These are phyloP conservation scores for Panonychus citri DNA, from an alignment of 1,140 invertebrate species.

Conservation along the genomic window DNA sequence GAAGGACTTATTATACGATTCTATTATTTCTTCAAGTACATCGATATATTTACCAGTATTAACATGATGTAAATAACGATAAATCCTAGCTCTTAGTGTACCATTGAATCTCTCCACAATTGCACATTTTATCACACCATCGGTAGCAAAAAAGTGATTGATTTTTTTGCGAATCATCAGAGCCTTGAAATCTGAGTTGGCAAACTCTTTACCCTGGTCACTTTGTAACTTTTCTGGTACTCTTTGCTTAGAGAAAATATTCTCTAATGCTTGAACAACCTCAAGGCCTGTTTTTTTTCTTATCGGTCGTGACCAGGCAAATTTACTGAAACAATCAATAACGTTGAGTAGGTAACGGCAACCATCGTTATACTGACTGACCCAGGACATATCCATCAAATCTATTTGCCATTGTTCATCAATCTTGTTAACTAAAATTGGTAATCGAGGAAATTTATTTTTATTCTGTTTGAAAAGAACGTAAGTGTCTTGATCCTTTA, in stretches of 20 bases:
- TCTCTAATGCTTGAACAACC: neutral
- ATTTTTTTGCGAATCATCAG: neutral
- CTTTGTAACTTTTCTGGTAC: neutral
- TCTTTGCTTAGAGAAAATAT: neutral
- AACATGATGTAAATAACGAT: neutral
- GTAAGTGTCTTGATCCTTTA: neutral
- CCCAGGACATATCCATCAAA: neutral
- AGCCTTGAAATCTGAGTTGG: neutral
- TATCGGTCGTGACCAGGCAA: neutral
- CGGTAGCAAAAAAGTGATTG: neutral
- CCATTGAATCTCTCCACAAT: neutral
- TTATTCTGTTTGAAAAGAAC: neutral
- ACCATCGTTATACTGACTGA: neutral
- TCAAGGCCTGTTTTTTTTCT: neutral
- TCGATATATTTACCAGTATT: neutral
- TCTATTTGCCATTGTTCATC: neutral
- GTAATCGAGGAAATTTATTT: neutral
- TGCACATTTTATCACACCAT: neutral
- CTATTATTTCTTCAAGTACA: neutral
- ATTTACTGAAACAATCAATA: neutral
- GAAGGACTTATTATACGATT: neutral
- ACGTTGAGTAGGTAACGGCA: neutral
- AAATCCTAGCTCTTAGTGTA: neutral
- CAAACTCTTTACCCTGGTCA: neutral
- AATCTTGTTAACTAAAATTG: neutral